Evolutionary conservation across 2,113 vertebrate genomes (phyloP), one percentile per base, ranked within the genome.

Genomic region (Alosa alosa): DNA sequence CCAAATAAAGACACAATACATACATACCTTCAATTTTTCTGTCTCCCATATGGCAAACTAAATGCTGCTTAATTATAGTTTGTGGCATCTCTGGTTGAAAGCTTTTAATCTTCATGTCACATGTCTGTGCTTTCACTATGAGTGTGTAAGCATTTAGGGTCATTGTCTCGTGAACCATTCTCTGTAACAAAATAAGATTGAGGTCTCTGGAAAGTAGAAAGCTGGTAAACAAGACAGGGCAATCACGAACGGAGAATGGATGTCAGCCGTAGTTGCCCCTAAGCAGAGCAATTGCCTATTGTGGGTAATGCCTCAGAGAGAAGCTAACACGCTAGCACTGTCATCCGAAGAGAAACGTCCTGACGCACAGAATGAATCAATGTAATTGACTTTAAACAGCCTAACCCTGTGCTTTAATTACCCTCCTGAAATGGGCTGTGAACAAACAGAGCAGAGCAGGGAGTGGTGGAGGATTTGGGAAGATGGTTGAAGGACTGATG

Each of bases 61-160:
- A 47, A 84, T 86, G 86, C 68, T n/a, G 45, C 57, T 84, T 86
- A 88, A 86, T 86, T 87, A 84, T 84, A 86, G 88, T 87, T 55
- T 86, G 83, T 88, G 85, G 81, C 6, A 10, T 84, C 83, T 86
- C 85, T 86, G 81, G 89, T 64, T 72, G 87, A 78, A 41, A n/a
- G 81, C 84, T 81, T 88, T 84, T 89, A 83, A 78, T 84, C 44
- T 89, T 86, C 75, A 82, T 44, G 81, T 85, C 86, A 89, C 87
- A 86, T 87, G 83, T 90, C 84, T 87, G 86, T 88, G 89, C 88
- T 89, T 89, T 84, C 64, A 68, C 82, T 39, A 2, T 20, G 36
- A 36, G 22, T 31, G 64, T 39, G 36, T 87, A 83, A 49, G 82
- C 84, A 60, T 82, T 55, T 50, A 25, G 86, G 81, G 39, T 82